Percentiles rank a stretch among this genome's conserved stretches.
Evolutionary conservation across 2,113 vertebrate species (phyloP).

Genomic region (Pseudois nayaur): DNA sequence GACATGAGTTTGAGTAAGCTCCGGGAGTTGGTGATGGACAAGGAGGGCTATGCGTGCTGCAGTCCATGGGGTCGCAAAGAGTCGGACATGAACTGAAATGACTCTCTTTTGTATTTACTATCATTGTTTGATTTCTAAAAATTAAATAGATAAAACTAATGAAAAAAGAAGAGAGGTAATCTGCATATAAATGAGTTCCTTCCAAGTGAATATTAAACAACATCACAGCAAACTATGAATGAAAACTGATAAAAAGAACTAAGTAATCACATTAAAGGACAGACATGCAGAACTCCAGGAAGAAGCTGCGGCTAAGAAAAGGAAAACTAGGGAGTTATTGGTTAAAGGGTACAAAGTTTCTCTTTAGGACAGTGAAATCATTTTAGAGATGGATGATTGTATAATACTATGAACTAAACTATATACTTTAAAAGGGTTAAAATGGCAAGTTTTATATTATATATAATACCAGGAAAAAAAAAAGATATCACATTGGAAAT

Average conservation of each 20-base stretch:
- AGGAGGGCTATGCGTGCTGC: too few species aligned
- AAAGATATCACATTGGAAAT: not conserved
- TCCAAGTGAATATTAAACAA: slow-evolving; percentile 7
- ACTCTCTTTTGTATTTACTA: not conserved
- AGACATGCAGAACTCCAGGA: not conserved
- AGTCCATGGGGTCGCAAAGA: not conserved
- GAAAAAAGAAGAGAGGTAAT: not conserved
- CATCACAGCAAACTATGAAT: not conserved
- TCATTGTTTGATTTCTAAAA: not conserved
- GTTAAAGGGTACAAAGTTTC: not conserved
- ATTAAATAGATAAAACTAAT: not conserved
- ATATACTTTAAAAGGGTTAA: not conserved
- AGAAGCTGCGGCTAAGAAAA: not conserved
- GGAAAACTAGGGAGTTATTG: not conserved
- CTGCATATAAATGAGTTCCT: not conserved
- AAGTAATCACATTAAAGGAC: not conserved
- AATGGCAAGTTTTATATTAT: not conserved
- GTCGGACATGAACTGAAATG: not conserved
- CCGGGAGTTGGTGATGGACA: too few species aligned
- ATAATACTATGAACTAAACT: not conserved
- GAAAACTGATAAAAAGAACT: not conserved
- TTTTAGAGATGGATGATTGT: not conserved
- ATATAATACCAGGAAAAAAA: not conserved
- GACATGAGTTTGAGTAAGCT: too few species aligned
- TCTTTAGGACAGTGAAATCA: not conserved